A percentile compares a stretch with the other conserved stretches of the same genome.
phyloP scores from a whole-genome alignment of 1,140 invertebrate species.

The Neodiprion virginianus region DNA sequence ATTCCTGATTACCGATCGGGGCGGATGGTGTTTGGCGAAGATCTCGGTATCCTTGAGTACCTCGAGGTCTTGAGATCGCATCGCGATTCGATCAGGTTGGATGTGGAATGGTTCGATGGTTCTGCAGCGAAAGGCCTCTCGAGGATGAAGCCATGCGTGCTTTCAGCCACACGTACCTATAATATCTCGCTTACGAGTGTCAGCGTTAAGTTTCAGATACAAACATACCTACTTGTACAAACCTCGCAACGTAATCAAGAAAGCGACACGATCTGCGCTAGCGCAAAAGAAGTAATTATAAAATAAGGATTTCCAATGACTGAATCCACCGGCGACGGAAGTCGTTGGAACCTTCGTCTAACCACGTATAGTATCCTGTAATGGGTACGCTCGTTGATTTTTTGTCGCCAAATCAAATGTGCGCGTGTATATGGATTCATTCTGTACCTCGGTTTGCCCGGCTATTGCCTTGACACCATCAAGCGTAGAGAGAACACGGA shows the following conservation, averaged over 20 bases:
- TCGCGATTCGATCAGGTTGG: background rate
- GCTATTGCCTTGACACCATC: no score
- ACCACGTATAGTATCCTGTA: background rate
- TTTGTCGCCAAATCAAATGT: no score
- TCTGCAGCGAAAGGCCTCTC: background rate
- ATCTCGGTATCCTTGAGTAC: background rate
- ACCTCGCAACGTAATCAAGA: background rate
- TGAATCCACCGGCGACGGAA: constrained; percentile 1
- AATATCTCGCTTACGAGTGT: no score
- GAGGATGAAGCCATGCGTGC: background rate
- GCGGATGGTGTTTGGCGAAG: background rate
- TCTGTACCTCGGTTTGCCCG: no score
- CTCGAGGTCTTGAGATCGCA: background rate
- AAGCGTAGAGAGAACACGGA: no score
- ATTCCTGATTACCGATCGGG: background rate
- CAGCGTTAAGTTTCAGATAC: no score
- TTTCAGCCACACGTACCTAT: background rate
- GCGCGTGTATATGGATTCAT: no score
- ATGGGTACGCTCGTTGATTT: no score
- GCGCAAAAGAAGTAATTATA: background rate
- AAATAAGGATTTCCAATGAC: constrained; percentile 7
- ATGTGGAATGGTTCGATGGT: background rate
- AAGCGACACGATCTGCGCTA: background rate
- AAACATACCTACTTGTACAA: no score
- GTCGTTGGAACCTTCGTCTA: background rate